Conservation (phyloP, 2,888 invertebrate genomes). For the Hoplodrina blanda region DNA sequence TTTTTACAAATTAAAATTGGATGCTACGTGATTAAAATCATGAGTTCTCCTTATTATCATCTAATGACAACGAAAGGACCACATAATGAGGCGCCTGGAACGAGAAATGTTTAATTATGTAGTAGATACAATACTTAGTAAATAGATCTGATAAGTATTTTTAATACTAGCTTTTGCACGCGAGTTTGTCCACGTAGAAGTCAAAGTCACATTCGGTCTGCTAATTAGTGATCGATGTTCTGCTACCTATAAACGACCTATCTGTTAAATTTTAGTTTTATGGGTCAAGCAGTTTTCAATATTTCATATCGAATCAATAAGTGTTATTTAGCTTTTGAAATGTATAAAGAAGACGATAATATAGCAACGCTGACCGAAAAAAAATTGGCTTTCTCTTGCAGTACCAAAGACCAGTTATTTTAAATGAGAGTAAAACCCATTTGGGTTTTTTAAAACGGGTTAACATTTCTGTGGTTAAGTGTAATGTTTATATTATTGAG, state of each 20-base stretch:
- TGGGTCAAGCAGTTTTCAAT: too few species aligned
- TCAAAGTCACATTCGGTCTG: too few species aligned
- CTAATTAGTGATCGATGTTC: too few species aligned
- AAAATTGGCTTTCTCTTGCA: background rate
- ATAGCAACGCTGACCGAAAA: background rate
- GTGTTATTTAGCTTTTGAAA: too few species aligned
- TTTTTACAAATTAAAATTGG: background rate
- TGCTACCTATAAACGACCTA: too few species aligned
- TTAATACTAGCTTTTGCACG: background rate
- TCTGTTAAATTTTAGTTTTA: too few species aligned
- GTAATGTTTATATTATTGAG: background rate
- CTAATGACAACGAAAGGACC: slow-evolving; percentile 1
- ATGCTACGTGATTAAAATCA: slow-evolving; percentile 22
- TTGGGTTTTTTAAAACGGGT: slow-evolving; percentile 8
- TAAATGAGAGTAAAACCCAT: background rate
- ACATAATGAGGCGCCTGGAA: slow-evolving; percentile 18
- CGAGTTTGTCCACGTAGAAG: too few species aligned
- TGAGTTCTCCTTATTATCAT: slow-evolving; percentile 9
- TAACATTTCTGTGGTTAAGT: slow-evolving; percentile 21
- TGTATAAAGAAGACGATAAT: too few species aligned
- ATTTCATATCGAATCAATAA: too few species aligned
- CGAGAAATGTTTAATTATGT: slow-evolving; percentile 10
- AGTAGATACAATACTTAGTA: background rate
- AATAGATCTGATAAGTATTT: slow-evolving; percentile 1
- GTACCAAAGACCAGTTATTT: background rate